Conservation (phyloP, 2,888 invertebrate species). For the Anthrax anthrax region DNA sequence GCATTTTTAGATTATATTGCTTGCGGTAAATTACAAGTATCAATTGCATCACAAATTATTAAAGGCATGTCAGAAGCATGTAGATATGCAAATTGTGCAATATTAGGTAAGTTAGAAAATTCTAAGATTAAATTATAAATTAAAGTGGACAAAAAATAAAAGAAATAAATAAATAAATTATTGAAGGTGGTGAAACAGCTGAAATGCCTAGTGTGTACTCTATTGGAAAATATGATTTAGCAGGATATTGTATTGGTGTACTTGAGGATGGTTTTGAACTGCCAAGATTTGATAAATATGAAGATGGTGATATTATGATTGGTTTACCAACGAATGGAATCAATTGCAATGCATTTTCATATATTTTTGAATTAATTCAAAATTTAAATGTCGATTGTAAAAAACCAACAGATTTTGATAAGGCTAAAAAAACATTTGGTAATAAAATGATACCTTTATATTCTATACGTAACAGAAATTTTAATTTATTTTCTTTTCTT, state of each 20-base stretch:
- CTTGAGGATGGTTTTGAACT: constrained; percentile 60
- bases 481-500: not conserved
- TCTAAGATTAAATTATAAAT: too few relatives aligned
- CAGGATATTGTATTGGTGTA: constrained; percentile 90
- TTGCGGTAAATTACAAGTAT: constrained; percentile 69
- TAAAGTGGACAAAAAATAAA: too few relatives aligned
- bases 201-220: constrained; percentile 94
- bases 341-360: constrained; percentile 90
- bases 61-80: constrained; percentile 84
- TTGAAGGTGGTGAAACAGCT: constrained; percentile 74
- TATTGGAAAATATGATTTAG: constrained; percentile 80
- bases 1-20: constrained; percentile 97
- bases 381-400: constrained; percentile 46
- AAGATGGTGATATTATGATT: constrained; percentile 64
- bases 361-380: constrained; percentile 66
- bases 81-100: constrained; percentile 65
- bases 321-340: constrained; percentile 81
- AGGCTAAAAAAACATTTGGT: constrained; percentile 44
- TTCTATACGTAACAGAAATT: not conserved
- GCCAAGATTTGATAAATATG: constrained; percentile 52
- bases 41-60: constrained; percentile 62
- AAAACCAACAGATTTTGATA: constrained; percentile 43
- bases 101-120: constrained; percentile 78
- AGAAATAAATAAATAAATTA: not conserved
- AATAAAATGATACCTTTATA: too few relatives aligned